Percentiles rank a stretch among this genome's conserved stretches.
These are phyloP conservation scores for Pogonomyrmex californicus DNA, from an alignment of 1,140 invertebrate species.

Conservation along the genomic window DNA sequence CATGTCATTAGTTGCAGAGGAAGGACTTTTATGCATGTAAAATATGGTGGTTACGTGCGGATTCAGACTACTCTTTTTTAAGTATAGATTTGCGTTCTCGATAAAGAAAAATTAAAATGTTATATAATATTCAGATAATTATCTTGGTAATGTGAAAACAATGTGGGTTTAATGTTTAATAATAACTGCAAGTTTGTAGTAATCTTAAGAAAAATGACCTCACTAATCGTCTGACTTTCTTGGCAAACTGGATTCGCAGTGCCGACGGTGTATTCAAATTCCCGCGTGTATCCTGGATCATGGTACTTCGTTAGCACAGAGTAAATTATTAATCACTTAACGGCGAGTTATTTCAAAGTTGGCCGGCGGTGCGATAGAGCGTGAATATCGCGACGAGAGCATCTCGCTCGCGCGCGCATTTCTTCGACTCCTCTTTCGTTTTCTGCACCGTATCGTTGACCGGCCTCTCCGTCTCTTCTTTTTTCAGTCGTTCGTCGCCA, in stretches of 20 bases:
- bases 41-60: neutral
- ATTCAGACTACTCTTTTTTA: neutral
- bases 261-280: neutral
- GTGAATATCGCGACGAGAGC: conserved; percentile 62
- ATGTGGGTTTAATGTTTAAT: neutral
- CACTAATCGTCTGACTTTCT: neutral
- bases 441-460: neutral
- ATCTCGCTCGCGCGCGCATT: conserved; percentile 51
- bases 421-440: conserved; percentile 31
- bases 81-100: neutral
- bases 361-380: conserved; percentile 75
- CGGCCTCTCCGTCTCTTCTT: neutral
- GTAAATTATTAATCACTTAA: conserved; percentile 67
- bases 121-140: neutral
- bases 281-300: neutral
- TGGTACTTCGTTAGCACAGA: conserved; percentile 1
- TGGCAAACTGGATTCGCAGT: neutral
- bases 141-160: neutral
- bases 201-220: neutral
- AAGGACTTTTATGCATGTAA: conserved; percentile 12
- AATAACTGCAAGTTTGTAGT: neutral
- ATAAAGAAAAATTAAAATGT: neutral
- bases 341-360: conserved; percentile 74
- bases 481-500: conserved; percentile 60
- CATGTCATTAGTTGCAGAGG: conserved; percentile 61